A percentile compares a stretch with the other conserved stretches of the same genome.
Evolutionary conservation across 1,140 invertebrate genomes (phyloP).

Genomic region (Conus ventricosus): DNA sequence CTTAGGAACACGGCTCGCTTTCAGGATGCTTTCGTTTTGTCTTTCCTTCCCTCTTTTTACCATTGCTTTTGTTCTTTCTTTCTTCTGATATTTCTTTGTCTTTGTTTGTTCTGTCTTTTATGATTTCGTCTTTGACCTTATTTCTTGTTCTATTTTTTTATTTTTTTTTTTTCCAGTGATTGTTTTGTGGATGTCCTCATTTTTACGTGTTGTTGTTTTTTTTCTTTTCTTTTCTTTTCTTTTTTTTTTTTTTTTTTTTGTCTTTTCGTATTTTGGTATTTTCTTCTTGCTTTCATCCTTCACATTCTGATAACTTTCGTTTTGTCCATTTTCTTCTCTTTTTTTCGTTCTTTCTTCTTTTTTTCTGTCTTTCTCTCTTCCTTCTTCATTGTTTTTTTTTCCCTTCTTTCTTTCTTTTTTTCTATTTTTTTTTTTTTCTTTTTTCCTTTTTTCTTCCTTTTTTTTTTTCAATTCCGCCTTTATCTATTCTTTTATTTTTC

Average conservation of each 20-base stretch:
- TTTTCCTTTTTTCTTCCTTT: not conserved
- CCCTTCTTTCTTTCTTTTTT: not conserved
- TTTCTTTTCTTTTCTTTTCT: not conserved
- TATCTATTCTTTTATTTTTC: not conserved
- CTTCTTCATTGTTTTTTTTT: not conserved
- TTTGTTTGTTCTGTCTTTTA: not conserved
- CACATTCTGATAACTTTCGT: not conserved
- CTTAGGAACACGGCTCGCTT: too few relatives aligned
- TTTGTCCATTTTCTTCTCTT: not conserved
- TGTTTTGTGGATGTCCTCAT: not conserved
- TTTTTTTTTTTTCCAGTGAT: not conserved
- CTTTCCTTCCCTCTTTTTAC: not conserved
- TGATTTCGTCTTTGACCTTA: not conserved
- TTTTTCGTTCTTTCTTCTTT: not conserved
- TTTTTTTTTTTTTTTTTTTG: not conserved
- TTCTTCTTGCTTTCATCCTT: not conserved
- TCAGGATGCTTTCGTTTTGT: not conserved
- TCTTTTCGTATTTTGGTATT: not conserved
- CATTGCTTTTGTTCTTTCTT: not conserved
- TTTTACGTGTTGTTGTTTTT: not conserved
- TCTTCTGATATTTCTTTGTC: not conserved
- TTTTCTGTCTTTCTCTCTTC: not conserved
- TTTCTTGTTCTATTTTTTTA: not conserved
- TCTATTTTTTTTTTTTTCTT: not conserved
- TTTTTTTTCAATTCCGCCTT: not conserved